Conservation (phyloP, 2,888 invertebrate species). For the Tetropium fuscum region DNA sequence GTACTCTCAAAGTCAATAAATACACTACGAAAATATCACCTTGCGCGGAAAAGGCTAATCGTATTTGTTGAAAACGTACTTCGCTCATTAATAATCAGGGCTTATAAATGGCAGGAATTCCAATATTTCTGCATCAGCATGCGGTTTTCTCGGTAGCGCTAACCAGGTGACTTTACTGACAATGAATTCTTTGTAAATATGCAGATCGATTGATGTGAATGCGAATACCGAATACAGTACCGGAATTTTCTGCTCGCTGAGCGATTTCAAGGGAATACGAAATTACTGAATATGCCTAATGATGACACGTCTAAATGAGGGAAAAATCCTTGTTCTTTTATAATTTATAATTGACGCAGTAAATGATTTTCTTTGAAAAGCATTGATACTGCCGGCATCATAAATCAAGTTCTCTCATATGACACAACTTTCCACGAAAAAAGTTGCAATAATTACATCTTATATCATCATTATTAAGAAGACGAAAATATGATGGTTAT, state of each 20-base stretch:
- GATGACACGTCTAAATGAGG: no score
- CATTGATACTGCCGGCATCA: no score
- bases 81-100: constrained; percentile 38
- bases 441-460: no score
- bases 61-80: constrained; percentile 39
- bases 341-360: no score
- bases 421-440: no score
- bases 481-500: no score
- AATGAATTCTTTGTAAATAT: constrained; percentile 8
- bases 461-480: no score
- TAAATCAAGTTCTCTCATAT: no score
- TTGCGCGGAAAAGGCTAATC: constrained; percentile 41
- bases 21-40: constrained; percentile 51
- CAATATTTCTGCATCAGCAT: constrained; percentile 33
- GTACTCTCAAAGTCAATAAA: constrained; percentile 49
- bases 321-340: no score
- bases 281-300: no score
- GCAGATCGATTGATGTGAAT: constrained; percentile 3
- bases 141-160: constrained; percentile 10
- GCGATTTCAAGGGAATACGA: background rate
- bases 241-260: constrained; percentile 8
- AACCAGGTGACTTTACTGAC: background rate
- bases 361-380: no score
- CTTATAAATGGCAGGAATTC: constrained; percentile 27
- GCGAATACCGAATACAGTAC: no score